Evolutionary conservation across 2,888 invertebrate genomes (phyloP).

Genomic region (Ornithoptera priamus): DNA sequence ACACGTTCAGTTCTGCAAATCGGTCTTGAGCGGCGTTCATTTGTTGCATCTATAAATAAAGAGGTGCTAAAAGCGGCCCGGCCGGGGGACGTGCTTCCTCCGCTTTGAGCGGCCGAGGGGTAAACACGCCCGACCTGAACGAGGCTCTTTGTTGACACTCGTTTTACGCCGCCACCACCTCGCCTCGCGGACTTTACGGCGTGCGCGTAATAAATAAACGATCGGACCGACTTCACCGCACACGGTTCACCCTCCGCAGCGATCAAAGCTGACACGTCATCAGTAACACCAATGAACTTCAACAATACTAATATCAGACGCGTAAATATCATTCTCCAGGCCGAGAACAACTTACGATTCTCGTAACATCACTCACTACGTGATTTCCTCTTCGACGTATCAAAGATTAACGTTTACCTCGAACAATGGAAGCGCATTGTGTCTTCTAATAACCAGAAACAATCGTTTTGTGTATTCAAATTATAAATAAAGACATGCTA

Average conservation of each 20-base stretch:
- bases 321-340: constrained; percentile 41
- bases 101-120: constrained; percentile 74
- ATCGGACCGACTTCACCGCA: constrained; percentile 34
- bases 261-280: neutral
- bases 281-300: constrained; percentile 33
- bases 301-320: constrained; percentile 27
- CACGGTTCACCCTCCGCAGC: constrained; percentile 28
- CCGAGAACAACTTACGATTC: constrained; percentile 54
- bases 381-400: constrained; percentile 66
- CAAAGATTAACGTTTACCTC: constrained; percentile 52
- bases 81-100: constrained; percentile 75
- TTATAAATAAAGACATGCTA: constrained; percentile 59
- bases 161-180: constrained; percentile 62
- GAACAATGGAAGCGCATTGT: constrained; percentile 62
- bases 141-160: constrained; percentile 75
- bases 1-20: constrained; percentile 72
- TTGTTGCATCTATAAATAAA: constrained; percentile 75
- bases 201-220: constrained; percentile 55
- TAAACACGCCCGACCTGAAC: constrained; percentile 68
- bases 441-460: constrained; percentile 65
- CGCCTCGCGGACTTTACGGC: constrained; percentile 56
- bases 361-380: constrained; percentile 57
- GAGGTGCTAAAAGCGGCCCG: constrained; percentile 78
- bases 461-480: constrained; percentile 67
- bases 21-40: constrained; percentile 59